Evolutionary conservation across 2,797 vertebrate genomes (phyloP).

Genomic region (Pseudochirops cupreus): DNA sequence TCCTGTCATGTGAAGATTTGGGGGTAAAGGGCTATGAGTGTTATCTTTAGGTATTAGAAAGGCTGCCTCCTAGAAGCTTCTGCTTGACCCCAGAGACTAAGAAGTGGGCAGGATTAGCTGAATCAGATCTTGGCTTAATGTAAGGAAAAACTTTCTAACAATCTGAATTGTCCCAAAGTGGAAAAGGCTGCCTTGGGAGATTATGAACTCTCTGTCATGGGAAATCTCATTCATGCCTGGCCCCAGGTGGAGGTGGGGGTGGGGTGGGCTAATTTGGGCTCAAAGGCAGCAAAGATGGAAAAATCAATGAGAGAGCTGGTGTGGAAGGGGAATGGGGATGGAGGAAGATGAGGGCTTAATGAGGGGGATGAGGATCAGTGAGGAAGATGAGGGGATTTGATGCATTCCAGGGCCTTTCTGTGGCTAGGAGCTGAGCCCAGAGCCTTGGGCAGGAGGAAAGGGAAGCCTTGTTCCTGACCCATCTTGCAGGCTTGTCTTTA

Average conservation of each 20-base stretch:
- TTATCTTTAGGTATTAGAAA: not conserved
- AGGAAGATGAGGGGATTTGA: not conserved
- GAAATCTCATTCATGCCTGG: not conserved
- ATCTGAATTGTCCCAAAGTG: not conserved
- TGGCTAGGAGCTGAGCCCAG: not conserved
- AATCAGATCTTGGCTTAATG: not conserved
- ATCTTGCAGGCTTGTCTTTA: not conserved
- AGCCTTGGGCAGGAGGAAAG: not conserved
- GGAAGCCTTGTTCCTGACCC: not conserved
- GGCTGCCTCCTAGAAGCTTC: not conserved
- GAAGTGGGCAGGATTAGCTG: not conserved
- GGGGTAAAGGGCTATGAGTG: not conserved
- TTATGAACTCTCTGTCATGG: not conserved
- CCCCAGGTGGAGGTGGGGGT: not conserved
- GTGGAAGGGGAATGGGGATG: not conserved
- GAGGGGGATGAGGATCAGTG: not conserved
- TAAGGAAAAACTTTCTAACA: constrained; percentile 11
- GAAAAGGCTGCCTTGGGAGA: not conserved
- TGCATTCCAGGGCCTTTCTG: not conserved
- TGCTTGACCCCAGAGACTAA: not conserved
- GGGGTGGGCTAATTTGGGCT: not conserved
- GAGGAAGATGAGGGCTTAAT: not conserved
- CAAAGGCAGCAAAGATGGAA: not conserved
- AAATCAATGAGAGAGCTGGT: not conserved
- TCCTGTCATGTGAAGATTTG: not conserved